Base-by-base conservation (phyloP, 2,888 invertebrate genomes). In the Noctua comes region DNA sequence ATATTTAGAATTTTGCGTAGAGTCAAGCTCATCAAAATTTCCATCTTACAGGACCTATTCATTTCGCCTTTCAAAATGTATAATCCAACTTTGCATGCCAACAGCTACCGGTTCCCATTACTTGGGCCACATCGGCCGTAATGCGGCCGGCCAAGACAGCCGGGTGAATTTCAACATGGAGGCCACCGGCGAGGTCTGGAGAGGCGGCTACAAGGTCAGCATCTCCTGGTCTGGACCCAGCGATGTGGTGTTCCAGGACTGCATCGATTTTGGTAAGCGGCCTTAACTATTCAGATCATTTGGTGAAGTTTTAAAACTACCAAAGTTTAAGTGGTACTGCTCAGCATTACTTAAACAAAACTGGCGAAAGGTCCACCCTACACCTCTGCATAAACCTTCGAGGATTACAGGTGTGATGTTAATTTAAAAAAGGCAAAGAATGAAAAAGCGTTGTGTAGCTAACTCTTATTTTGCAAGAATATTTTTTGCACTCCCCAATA, bases 171-270 rank as follows among this genome's bases (percentile, higher is more conserved):
- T 96, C 86, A 88, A 91, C n/a, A 57, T 94, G 69, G 85, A 87
- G 18, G 84, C 90, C 2, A 54, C 79, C 0, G 90, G 88, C 13
- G 94, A 95, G 36, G 91, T 88, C 8, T 88, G 83, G 40, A 92
- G 90, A 43, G 93, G 93, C 1, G 96, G 94, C 0, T 93, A 91
- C 89, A 94, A 90, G 80, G 83, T 96, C 64, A 90, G 92, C 43
- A 87, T 96, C 64, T 72, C 87, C 62, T 96, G 96, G 96, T 94
- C 95, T 24, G 96, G 96, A 2, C 96, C 96, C 13, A 90, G 91
- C 24, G 95, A 96, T 70, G 86, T 87, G 2, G 91, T 95, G 8
- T 96, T 97, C 72, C 95, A 95, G 82, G 97, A 97, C 90, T 97
- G 97, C 87, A 95, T 95, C 70, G 93, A 95, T 78, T 95, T 97